Conservation (phyloP, 2,113 vertebrate species). For the Uria aalge region DNA sequence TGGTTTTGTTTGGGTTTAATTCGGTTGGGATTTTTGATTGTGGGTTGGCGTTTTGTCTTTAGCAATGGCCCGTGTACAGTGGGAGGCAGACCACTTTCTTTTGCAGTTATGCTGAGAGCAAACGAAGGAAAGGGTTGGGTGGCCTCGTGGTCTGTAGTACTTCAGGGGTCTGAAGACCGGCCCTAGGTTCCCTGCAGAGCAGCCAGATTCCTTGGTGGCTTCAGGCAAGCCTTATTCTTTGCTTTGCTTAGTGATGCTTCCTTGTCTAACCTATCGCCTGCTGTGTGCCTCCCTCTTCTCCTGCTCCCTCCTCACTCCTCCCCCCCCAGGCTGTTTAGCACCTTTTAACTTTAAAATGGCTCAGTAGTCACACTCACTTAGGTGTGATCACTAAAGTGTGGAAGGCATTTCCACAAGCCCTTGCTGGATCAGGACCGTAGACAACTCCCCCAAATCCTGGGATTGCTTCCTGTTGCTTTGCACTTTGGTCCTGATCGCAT, state of each 20-base stretch:
- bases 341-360: background rate
- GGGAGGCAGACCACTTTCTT: background rate
- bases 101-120: background rate
- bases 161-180: background rate
- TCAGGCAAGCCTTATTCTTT: background rate
- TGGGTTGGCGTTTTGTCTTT: background rate
- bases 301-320: background rate
- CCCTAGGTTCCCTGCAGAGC: background rate
- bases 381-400: background rate
- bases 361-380: background rate
- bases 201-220: background rate
- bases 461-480: background rate
- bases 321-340: background rate
- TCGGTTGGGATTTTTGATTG: background rate
- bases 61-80: rapidly evolving
- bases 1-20: background rate
- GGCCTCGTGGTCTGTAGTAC: background rate
- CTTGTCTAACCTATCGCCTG: background rate
- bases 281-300: background rate
- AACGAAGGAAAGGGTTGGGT: background rate
- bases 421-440: background rate
- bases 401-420: background rate
- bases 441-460: background rate
- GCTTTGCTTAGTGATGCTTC: background rate
- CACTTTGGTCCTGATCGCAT: background rate